Conservation (phyloP, 2,888 invertebrate genomes). For the Leptinotarsa juncta region DNA sequence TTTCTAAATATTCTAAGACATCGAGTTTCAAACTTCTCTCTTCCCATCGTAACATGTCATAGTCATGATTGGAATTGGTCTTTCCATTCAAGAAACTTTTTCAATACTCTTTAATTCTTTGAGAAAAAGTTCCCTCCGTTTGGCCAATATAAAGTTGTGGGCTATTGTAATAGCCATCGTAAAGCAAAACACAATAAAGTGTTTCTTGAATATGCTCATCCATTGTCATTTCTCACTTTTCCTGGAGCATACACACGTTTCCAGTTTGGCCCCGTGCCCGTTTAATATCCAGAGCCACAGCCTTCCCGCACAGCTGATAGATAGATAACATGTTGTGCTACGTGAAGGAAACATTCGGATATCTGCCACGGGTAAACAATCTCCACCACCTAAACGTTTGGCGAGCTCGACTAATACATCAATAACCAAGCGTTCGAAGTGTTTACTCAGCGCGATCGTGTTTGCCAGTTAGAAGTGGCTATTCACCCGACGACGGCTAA, state of each 20-base stretch:
- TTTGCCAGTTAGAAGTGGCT: conserved; percentile 39
- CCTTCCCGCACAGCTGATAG: conserved; percentile 28
- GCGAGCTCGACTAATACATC: conserved; percentile 44
- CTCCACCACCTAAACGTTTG: conserved; percentile 48
- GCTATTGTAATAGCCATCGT: no score
- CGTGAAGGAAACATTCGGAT: conserved; percentile 42
- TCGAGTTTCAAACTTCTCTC: no score
- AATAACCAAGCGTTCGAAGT: conserved; percentile 48
- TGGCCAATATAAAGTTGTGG: no score
- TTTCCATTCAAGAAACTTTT: no score
- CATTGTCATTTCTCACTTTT: background rate
- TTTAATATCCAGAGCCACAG: conserved; percentile 46
- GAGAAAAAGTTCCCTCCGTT: no score
- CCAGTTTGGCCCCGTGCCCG: conserved; percentile 49
- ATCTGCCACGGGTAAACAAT: conserved; percentile 51
- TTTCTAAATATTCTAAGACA: no score
- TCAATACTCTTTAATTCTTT: no score
- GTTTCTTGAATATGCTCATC: background rate
- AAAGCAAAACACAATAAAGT: no score
- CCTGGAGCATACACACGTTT: conserved; percentile 21
- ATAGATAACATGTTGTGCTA: conserved; percentile 38
- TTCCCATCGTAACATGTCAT: no score
- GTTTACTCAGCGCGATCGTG: conserved; percentile 48
- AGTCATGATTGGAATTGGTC: no score
- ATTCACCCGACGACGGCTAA: conserved; percentile 31